phyloP scores from a whole-genome alignment of 2,888 invertebrate genomes.

The Cephus rjabovi region DNA sequence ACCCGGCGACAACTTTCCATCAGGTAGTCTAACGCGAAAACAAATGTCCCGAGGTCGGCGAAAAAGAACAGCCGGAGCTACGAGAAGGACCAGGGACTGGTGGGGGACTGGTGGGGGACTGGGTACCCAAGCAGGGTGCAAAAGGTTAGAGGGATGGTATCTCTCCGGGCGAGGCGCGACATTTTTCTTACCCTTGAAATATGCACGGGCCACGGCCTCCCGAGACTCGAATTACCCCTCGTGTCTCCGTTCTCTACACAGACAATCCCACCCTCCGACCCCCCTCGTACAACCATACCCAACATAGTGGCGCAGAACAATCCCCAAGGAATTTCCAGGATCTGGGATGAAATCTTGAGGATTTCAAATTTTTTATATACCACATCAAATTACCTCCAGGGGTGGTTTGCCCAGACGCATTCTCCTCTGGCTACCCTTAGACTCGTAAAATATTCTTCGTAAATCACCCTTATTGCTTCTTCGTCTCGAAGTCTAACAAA shows the following conservation, averaged over 20 bases:
- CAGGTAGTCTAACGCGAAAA: conserved; percentile 33
- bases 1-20: conserved; percentile 35
- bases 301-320: neutral
- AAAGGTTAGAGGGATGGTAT: conserved; percentile 7
- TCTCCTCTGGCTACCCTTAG: neutral
- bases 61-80: neutral
- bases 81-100: neutral
- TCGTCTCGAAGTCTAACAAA: conserved; percentile 11
- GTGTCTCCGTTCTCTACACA: neutral
- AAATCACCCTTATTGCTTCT: conserved; percentile 27
- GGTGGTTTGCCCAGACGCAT: neutral
- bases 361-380: neutral
- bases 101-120: too few species aligned
- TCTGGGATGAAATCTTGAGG: neutral
- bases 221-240: conserved; percentile 31
- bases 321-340: neutral
- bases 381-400: neutral
- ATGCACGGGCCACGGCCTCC: conserved; percentile 29
- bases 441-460: conserved; percentile 14
- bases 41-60: conserved; percentile 32
- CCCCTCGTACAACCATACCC: neutral
- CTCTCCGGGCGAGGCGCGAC: conserved; percentile 16
- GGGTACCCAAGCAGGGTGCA: neutral
- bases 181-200: conserved; percentile 34
- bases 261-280: neutral